Percentiles rank a stretch among this genome's conserved stretches.
Conservation (phyloP, 2,797 vertebrate genomes). For the Epinephelus malabaricus region DNA sequence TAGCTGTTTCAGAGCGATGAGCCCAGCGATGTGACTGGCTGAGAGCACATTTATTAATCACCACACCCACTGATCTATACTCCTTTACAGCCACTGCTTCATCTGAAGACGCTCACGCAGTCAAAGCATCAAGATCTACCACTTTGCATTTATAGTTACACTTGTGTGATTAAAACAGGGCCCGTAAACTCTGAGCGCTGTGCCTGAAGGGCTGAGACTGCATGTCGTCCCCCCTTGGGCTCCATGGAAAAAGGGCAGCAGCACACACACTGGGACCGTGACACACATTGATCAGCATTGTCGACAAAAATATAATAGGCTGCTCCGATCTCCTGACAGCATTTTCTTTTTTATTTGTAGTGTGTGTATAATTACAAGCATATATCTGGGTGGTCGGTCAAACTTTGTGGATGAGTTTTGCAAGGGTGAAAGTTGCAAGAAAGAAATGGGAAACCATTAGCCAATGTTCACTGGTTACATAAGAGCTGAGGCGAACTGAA, state of each 20-base stretch:
- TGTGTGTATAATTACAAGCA: neutral
- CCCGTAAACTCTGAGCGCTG: too few relatives aligned
- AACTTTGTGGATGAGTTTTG: constrained; percentile 12
- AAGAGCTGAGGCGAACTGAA: constrained; percentile 3
- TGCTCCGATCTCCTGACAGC: neutral
- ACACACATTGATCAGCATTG: too few relatives aligned
- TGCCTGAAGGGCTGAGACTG: too few relatives aligned
- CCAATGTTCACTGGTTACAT: neutral
- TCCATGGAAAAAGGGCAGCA: too few relatives aligned
- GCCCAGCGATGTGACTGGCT: neutral
- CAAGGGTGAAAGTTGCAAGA: neutral
- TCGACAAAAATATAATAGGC: neutral
- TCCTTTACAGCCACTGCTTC: neutral
- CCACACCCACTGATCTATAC: neutral
- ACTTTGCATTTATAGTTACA: too few relatives aligned
- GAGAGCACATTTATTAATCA: neutral
- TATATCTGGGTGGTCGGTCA: neutral
- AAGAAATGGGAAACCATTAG: constrained; percentile 11
- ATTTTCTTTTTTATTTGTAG: neutral
- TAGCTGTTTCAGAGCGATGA: neutral
- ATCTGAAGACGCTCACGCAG: too few relatives aligned
- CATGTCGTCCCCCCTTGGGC: too few relatives aligned
- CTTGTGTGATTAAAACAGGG: too few relatives aligned
- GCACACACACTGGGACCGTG: too few relatives aligned
- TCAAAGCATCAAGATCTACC: too few relatives aligned